Evolutionary conservation across 2,113 vertebrate genomes (phyloP), one percentile per base, ranked within the genome.

Genomic region (Apeltes quadracus): DNA sequence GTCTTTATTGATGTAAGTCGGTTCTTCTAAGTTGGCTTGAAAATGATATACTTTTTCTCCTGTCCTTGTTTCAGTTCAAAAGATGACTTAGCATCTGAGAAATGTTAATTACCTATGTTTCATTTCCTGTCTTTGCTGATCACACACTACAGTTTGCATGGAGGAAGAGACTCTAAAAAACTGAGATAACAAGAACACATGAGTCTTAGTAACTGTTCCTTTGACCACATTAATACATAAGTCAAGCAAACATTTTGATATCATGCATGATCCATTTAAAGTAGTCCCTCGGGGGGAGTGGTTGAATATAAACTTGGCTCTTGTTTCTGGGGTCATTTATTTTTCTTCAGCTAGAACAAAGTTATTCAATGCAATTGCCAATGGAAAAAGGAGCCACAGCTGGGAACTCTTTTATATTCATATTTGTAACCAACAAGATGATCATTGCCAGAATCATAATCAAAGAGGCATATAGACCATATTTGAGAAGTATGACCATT

Each of bases 21-120:
- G 62, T 79, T 71, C 71, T 15, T 51, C 55, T 65, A 82, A 85
- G 82, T 78, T 66, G 72, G 72, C 55, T 61, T 61, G 61, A 59
- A 85, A 89, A 89, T 90, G 75, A 88, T 61, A 88, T 82, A 63
- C 69, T 68, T 32, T 69, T 68, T 83, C 85, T 84, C 80, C 71
- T 58, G 83, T 69, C 84, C 81, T 82, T 87, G 65, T 87, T 76
- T 62, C 74, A 53, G 11, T 73, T 29, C 63, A 57, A 50, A 72
- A 64, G 68, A 82, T 89, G 84, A 86, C 84, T 83, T 58, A 64
- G 55, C 51, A 54, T 75, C 68, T 65, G 77, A 91, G 79, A 86
- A 88, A 89, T 84, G 84, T 86, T 86, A 76, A 88, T 87, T 79
- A 82, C 75, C 64, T 76, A 70, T 79, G 79, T 78, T 87, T 88